These are phyloP conservation scores for Paraescarpia echinospica DNA, from an alignment of 1,140 invertebrate species.

Conservation along the genomic window DNA sequence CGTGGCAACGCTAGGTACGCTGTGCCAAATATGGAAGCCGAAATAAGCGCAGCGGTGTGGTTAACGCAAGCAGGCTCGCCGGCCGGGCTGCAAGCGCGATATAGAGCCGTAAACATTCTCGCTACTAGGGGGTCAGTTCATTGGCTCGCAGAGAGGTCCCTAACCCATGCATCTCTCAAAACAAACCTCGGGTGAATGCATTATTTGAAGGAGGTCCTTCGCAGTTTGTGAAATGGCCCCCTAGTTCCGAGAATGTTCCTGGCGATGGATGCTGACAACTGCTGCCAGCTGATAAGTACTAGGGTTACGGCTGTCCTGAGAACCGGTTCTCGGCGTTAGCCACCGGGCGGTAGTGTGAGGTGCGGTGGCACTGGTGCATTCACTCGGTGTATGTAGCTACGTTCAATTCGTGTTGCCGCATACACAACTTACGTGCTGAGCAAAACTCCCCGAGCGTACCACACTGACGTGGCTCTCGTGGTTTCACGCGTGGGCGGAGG, in stretches of 20 bases:
- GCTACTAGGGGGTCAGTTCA: not conserved
- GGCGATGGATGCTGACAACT: not conserved
- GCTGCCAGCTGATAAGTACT: not conserved
- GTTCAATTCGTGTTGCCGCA: not conserved
- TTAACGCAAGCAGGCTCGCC: not conserved
- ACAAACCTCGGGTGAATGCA: not conserved
- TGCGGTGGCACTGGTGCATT: not conserved
- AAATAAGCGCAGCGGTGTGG: not conserved
- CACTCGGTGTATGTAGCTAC: not conserved
- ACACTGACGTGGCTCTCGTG: not conserved
- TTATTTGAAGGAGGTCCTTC: not conserved
- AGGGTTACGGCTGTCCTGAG: not conserved
- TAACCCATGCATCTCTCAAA: not conserved
- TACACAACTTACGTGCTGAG: not conserved
- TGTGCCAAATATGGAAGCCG: constrained; percentile 3
- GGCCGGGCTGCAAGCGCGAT: not conserved
- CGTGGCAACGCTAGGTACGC: not conserved
- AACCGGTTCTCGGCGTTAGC: not conserved
- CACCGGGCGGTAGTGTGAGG: not conserved
- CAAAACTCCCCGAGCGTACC: not conserved
- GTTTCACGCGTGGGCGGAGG: not conserved
- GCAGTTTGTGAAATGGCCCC: not conserved
- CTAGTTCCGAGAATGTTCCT: not conserved
- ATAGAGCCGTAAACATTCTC: not conserved
- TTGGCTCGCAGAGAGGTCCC: no score